Base-by-base conservation (phyloP, 2,113 vertebrate genomes). In the Hemibagrus wyckioides region DNA sequence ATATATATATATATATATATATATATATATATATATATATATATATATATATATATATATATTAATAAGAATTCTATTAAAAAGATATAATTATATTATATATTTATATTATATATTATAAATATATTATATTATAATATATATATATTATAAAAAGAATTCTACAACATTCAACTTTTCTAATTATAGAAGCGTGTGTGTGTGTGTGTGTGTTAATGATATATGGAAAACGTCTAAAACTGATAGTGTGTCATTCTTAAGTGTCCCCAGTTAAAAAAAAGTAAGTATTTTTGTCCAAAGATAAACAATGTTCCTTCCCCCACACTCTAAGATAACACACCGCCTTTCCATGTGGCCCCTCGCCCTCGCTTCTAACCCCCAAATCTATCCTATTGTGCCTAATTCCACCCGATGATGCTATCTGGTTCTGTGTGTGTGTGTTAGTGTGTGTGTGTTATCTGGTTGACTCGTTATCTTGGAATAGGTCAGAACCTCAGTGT, bases 361-460 rank as follows among this genome's bases (percentile, higher is more conserved):
- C 67, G 89, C 86, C 89, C 89, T 75, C 76, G 65, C 54, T 86
- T 80, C 85, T 88, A 76, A 73, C 87, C 87, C 63, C 80, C 57
- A 84, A 86, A 90, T 90, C 83, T 90, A 76, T 86, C 81, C 86
- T 87, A 88, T 90, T 88, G 89, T 88, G 73, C 30, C 39, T 86
- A 86, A 88, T 82, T 69, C 84, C 81, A 88, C 86, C 86, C 84
- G 54, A 25, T 79, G 89, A 90, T 90, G 73, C 67, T 90, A 90
- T 90, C 87, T 77, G 48, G 25, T 86, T 80, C 9, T 85, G 65
- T 69, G 41, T 85, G 69, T 69, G 41, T 85, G 69, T 89, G 50
- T 48, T 2, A 3, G 44, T 89, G 50, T 83, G 30, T 59, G 30
- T 80, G 67, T 77, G 44, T 84, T 90, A 83, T 82, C 83, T 86